A percentile compares a stretch with the other conserved stretches of the same genome.
phyloP scores from a whole-genome alignment of 1,140 invertebrate genomes.

The Drosophila subpulchrella region DNA sequence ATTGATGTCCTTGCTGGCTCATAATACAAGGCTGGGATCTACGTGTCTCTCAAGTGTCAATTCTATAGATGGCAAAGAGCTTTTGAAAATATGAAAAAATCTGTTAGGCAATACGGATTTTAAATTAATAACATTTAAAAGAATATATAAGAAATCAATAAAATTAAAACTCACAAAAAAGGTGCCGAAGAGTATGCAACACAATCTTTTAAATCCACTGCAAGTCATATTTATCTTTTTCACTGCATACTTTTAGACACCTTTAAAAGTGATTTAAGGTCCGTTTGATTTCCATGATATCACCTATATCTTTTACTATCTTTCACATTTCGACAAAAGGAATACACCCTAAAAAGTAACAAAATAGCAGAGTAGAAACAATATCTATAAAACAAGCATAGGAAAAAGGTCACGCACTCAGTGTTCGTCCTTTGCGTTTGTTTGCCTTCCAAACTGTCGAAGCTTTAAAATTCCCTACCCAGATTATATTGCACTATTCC shows the following conservation, averaged over 20 bases:
- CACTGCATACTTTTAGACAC: too few species aligned
- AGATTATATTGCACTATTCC: neutral
- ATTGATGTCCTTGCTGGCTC: constrained; percentile 60
- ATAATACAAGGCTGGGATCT: constrained; percentile 33
- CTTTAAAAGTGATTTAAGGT: too few species aligned
- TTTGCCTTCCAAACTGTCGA: neutral
- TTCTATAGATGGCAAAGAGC: constrained; percentile 15
- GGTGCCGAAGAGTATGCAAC: too few species aligned
- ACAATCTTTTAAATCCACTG: too few species aligned
- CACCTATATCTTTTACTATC: too few species aligned
- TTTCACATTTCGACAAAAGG: too few species aligned
- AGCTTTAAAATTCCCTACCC: neutral
- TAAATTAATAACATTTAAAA: too few species aligned
- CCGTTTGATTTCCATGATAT: too few species aligned
- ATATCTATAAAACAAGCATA: neutral
- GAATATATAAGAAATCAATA: neutral
- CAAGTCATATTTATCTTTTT: too few species aligned
- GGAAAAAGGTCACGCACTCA: constrained; percentile 1
- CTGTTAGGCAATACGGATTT: neutral
- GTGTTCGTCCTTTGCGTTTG: neutral
- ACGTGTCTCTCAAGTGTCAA: constrained; percentile 45
- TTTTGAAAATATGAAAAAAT: constrained; percentile 18
- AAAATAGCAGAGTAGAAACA: neutral
- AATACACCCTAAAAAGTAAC: neutral
- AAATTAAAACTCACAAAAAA: too few species aligned